These are phyloP conservation scores for Geococcyx californianus DNA, from an alignment of 2,113 vertebrate species.

Conservation along the genomic window DNA sequence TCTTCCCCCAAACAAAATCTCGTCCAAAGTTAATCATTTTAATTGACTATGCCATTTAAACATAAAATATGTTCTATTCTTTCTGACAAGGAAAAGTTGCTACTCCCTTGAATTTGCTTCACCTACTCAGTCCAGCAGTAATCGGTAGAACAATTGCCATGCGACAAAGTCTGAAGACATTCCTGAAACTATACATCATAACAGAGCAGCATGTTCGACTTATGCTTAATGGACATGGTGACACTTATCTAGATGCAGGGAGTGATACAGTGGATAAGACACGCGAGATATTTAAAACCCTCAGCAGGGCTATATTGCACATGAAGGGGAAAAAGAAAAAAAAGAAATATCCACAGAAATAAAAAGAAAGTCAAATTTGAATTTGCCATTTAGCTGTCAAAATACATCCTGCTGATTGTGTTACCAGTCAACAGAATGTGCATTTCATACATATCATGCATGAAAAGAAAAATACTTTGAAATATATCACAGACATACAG, in stretches of 20 bases:
- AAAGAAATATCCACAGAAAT: background rate
- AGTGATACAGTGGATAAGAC: background rate
- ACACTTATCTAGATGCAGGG: background rate
- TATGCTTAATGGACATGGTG: background rate
- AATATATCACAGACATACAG: background rate
- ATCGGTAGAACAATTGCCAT: accelerated
- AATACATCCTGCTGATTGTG: background rate
- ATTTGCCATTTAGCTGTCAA: slow-evolving; percentile 9
- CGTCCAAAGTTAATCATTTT: background rate
- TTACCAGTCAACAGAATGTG: background rate
- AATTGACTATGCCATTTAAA: background rate
- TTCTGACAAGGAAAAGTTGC: background rate
- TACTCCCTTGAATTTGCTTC: background rate
- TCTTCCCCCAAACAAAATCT: background rate
- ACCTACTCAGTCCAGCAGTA: accelerated
- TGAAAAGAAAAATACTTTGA: slow-evolving; percentile 15
- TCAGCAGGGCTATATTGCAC: background rate
- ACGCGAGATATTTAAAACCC: background rate
- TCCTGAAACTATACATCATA: background rate
- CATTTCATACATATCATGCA: background rate
- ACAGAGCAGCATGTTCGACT: background rate
- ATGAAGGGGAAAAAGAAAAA: accelerated
- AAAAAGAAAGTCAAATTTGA: background rate
- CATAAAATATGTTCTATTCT: background rate
- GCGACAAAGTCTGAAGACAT: background rate